Conservation (phyloP, 2,113 vertebrate genomes). For the Benitochromis conjunctus region DNA sequence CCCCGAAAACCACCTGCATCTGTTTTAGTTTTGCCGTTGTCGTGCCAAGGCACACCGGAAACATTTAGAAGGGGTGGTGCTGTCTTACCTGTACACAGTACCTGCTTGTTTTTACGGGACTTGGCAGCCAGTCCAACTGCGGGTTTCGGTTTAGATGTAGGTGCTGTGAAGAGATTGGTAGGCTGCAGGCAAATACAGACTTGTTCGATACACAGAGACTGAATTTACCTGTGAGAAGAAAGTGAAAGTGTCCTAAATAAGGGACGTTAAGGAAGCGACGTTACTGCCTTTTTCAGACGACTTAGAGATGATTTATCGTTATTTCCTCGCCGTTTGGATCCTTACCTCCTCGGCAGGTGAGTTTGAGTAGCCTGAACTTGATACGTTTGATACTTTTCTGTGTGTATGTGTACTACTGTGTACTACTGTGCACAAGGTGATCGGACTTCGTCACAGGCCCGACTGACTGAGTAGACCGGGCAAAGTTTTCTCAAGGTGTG, state of each 20-base stretch:
- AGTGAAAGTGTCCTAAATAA: not conserved
- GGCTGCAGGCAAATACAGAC: fast-evolving
- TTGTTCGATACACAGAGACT: fast-evolving
- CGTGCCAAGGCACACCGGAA: not conserved
- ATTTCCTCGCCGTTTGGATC: not conserved
- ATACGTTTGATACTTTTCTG: fast-evolving
- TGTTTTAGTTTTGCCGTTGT: fast-evolving
- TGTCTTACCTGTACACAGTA: fast-evolving
- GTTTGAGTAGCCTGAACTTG: not conserved
- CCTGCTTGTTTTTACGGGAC: not conserved
- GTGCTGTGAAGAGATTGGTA: fast-evolving
- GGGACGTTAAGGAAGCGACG: too few relatives aligned
- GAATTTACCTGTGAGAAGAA: fast-evolving
- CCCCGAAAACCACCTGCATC: not conserved
- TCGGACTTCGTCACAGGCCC: fast-evolving
- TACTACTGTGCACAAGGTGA: not conserved
- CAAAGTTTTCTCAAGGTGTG: not conserved
- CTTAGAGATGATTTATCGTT: not conserved
- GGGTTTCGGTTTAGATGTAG: not conserved
- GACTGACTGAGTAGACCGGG: fast-evolving
- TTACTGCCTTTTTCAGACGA: not conserved
- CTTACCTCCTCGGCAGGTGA: not conserved
- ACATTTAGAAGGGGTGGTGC: not conserved
- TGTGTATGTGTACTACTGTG: fast-evolving
- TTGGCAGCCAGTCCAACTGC: not conserved